Base-by-base conservation (phyloP, 2,888 invertebrate species). In the Sarcophaga caerulescens region DNA sequence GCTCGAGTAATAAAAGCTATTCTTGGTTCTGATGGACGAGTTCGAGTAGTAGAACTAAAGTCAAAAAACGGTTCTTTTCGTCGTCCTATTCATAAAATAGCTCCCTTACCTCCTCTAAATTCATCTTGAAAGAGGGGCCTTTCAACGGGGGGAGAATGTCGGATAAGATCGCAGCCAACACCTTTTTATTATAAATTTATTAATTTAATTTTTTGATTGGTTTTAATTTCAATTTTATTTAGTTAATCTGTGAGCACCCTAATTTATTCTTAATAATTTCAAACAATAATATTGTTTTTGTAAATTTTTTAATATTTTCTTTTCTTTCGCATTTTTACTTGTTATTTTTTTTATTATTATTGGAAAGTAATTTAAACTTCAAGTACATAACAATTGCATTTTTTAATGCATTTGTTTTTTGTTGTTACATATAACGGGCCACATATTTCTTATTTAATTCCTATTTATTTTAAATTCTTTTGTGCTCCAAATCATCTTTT, bases 301-400 rank as follows among this genome's bases (percentile, higher is more conserved):
- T 1, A 57, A 57, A n/a, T 25, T 25, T 4, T 25, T 25, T 25
- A 25, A 25, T 25, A 25, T 25, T 25, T 25, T 25, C 25, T 25
- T 2, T 57, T 57, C 0, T 60, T 21, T 60, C 60, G 21, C n/a
- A 60, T 60, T 60, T 21, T 60, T n/a, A 60, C 60, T 19, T 60
- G 60, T 21, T 21, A 6, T 21, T 25, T 60, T 60, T 60, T 60
- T 60, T 60, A 60, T 60, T 60, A 21, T 21, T 60, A n/a, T n/a
- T n/a, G n/a, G 60, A 60, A 60, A 60, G 21, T 60, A 23, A 62
- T 62, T 21, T 62, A 62, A 62, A 62, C 35, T 11, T n/a, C n/a
- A 59, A 59, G 17, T n/a, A 59, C 59, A 59, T 59, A 59, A 59
- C n/a, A 17, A n/a, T 59, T 59, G n/a, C n/a, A 4, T 6, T 3